Conservation (phyloP, 2,113 vertebrate genomes). For the Empidonax traillii region DNA sequence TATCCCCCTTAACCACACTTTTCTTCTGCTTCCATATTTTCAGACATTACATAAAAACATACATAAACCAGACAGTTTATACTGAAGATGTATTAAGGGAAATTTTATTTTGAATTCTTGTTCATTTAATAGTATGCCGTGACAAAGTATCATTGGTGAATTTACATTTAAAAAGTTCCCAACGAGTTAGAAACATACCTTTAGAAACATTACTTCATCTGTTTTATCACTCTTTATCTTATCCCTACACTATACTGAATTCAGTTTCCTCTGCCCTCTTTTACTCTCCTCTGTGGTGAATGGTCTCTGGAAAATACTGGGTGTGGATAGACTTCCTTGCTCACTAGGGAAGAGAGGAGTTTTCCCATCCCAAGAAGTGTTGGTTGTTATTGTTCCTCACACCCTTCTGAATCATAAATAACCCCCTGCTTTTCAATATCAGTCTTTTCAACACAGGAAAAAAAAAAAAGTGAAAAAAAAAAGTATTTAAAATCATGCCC, state of each 20-base stretch:
- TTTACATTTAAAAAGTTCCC: neutral
- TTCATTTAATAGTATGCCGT: neutral
- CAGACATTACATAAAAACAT: neutral
- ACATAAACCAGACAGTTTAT: too few relatives aligned
- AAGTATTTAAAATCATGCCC: neutral
- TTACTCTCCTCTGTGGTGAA: neutral
- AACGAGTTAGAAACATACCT: neutral
- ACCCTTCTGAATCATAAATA: constrained; percentile 23
- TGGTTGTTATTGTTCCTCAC: constrained; percentile 54
- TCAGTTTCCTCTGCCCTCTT: constrained; percentile 22
- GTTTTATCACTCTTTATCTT: constrained; percentile 55
- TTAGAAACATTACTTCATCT: constrained; percentile 54
- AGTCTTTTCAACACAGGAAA: neutral
- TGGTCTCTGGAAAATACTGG: constrained; percentile 53
- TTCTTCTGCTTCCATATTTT: neutral
- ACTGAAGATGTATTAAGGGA: neutral
- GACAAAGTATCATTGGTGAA: neutral
- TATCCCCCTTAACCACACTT: neutral
- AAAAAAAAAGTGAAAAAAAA: neutral
- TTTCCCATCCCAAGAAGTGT: constrained; percentile 64
- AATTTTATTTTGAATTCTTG: neutral
- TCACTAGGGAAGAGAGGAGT: constrained; percentile 56
- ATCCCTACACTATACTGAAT: neutral
- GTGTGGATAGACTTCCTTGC: constrained; percentile 61
- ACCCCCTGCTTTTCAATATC: neutral